Conservation (phyloP, 2,797 vertebrate genomes). For the Aldrovandia affinis region DNA sequence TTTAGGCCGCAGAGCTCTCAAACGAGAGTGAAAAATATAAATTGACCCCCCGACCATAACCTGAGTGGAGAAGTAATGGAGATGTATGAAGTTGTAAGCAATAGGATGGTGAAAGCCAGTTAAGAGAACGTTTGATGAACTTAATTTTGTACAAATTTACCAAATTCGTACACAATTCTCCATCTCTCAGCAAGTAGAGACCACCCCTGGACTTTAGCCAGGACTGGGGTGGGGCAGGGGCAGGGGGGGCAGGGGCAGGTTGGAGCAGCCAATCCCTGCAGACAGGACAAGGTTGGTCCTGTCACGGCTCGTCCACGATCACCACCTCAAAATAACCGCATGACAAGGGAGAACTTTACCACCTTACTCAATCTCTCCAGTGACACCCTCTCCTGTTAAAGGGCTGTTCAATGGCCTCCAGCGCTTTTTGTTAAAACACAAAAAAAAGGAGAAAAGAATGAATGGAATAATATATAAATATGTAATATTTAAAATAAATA, state of each 20-base stretch:
- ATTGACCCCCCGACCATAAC: neutral
- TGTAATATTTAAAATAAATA: slow-evolving; percentile 75
- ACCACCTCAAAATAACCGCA: neutral
- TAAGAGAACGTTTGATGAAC: neutral
- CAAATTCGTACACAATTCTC: too few species aligned
- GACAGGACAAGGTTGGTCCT: neutral
- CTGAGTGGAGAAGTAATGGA: neutral
- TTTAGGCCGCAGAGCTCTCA: neutral
- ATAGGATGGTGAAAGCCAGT: neutral
- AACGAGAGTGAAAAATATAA: neutral
- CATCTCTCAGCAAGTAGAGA: neutral
- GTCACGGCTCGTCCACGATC: neutral
- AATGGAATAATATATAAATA: slow-evolving; percentile 78
- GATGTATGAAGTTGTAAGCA: neutral
- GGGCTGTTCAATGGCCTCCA: neutral
- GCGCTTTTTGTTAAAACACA: slow-evolving; percentile 70
- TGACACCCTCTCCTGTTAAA: neutral
- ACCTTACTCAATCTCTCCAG: neutral
- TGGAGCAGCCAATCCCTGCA: neutral
- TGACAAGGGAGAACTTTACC: neutral
- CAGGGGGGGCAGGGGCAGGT: neutral
- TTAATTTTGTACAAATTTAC: neutral
- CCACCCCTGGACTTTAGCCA: neutral
- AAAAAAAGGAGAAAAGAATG: slow-evolving; percentile 67
- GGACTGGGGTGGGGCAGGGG: neutral